A percentile compares a stretch with the other conserved stretches of the same genome.
These are phyloP conservation scores for Arvicanthis niloticus DNA, from an alignment of 2,113 vertebrate species.

Conservation along the genomic window DNA sequence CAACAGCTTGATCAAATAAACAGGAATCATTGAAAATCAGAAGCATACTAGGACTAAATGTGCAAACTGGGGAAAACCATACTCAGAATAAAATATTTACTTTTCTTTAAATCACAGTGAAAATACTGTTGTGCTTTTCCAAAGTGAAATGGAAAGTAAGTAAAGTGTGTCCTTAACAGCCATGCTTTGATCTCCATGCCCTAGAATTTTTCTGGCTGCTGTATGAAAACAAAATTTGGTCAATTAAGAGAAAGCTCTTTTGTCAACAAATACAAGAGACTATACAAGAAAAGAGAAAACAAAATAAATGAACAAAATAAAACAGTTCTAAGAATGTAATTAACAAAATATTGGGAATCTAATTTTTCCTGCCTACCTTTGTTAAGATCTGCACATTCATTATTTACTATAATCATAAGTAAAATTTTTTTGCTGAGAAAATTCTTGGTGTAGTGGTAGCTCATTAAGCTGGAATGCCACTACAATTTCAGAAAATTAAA, in stretches of 20 bases:
- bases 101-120: not conserved
- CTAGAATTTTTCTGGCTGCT: not conserved
- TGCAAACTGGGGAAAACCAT: not conserved
- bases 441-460: not conserved
- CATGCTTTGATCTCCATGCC: not conserved
- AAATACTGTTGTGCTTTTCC: not conserved
- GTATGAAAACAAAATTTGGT: not conserved
- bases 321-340: slow-evolving; percentile 35
- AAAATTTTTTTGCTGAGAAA: slow-evolving; percentile 11
- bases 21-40: not conserved
- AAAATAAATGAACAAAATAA: not conserved
- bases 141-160: slow-evolving; percentile 32
- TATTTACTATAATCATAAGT: slow-evolving; percentile 30
- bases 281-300: not conserved
- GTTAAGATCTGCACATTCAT: slow-evolving; percentile 30
- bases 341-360: not conserved
- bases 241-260: not conserved
- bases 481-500: slow-evolving; percentile 27
- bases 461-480: not conserved
- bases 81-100: not conserved
- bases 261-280: not conserved
- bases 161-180: slow-evolving; percentile 22
- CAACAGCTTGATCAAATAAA: not conserved
- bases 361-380: not conserved
- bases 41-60: not conserved